Evolutionary conservation across 2,113 vertebrate species (phyloP).

Genomic region (Mesembrinibis cayennensis): DNA sequence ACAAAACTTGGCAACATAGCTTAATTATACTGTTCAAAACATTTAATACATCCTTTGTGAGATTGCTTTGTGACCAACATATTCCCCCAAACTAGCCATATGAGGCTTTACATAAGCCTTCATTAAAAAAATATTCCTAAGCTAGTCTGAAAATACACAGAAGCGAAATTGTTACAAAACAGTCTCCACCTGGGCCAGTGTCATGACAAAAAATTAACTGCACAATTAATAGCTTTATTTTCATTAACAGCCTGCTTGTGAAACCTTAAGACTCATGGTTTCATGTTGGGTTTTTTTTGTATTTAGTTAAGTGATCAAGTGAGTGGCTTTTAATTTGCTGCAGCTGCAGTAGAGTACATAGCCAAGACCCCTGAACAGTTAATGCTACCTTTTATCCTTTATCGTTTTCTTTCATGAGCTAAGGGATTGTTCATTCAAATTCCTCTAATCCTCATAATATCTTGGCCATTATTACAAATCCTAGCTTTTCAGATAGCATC

Average conservation of each 20-base stretch:
- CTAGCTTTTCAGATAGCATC: slow-evolving; percentile 57
- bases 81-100: background rate
- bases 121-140: background rate
- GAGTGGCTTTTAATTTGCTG: slow-evolving; percentile 52
- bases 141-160: background rate
- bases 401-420: slow-evolving; percentile 71
- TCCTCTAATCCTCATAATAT: slow-evolving; percentile 74
- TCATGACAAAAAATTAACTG: background rate
- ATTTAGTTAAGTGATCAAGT: slow-evolving; percentile 18
- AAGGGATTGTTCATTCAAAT: slow-evolving; percentile 73
- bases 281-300: background rate
- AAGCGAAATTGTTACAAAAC: background rate
- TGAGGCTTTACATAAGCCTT: background rate
- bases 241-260: background rate
- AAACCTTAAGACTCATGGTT: background rate
- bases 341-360: background rate
- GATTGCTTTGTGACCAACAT: background rate
- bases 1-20: background rate
- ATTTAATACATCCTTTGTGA: background rate
- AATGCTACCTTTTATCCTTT: slow-evolving; percentile 65
- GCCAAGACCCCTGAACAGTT: slow-evolving; percentile 36
- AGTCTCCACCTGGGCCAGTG: fast-evolving
- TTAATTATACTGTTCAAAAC: background rate
- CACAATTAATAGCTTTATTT: background rate
- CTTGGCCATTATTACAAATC: slow-evolving; percentile 73